A percentile compares a stretch with the other conserved stretches of the same genome.
Evolutionary conservation across 2,888 invertebrate species (phyloP).

Genomic region (Drosophila recens): DNA sequence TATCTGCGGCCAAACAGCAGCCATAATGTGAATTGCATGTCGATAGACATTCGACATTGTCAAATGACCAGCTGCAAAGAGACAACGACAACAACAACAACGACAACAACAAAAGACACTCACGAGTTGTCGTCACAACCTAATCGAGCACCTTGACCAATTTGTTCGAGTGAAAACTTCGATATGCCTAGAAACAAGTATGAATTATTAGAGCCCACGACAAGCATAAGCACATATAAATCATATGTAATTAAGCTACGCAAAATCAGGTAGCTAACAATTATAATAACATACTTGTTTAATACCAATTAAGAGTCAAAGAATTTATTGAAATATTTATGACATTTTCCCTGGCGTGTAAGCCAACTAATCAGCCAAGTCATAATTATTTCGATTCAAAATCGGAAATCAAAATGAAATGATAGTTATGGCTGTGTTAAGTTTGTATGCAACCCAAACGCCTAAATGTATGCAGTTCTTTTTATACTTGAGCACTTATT

Average conservation of each 20-base stretch:
- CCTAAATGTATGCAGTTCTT: too few relatives aligned
- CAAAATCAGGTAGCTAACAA: neutral
- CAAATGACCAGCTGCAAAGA: conserved; percentile 51
- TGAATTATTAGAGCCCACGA: conserved; percentile 17
- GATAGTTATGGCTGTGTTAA: too few relatives aligned
- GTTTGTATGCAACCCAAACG: too few relatives aligned
- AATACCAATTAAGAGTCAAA: neutral
- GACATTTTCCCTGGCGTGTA: neutral
- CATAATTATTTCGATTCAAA: too few relatives aligned
- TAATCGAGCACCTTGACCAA: conserved; percentile 71
- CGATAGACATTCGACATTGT: conserved; percentile 50
- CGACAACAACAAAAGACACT: conserved; percentile 32
- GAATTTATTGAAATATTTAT: neutral
- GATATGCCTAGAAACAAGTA: conserved; percentile 38
- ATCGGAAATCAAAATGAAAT: too few relatives aligned
- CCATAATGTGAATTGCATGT: conserved; percentile 65
- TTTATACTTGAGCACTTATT: too few relatives aligned
- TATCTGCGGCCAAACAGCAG: conserved; percentile 32
- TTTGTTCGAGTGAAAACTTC: conserved; percentile 68
- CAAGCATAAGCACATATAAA: neutral
- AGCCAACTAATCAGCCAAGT: neutral
- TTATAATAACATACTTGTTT: neutral
- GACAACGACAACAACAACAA: conserved; percentile 7
- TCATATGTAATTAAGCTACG: neutral
- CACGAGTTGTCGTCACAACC: conserved; percentile 57